Conservation (phyloP, 2,888 invertebrate genomes). For the Xiphydria camelus region DNA sequence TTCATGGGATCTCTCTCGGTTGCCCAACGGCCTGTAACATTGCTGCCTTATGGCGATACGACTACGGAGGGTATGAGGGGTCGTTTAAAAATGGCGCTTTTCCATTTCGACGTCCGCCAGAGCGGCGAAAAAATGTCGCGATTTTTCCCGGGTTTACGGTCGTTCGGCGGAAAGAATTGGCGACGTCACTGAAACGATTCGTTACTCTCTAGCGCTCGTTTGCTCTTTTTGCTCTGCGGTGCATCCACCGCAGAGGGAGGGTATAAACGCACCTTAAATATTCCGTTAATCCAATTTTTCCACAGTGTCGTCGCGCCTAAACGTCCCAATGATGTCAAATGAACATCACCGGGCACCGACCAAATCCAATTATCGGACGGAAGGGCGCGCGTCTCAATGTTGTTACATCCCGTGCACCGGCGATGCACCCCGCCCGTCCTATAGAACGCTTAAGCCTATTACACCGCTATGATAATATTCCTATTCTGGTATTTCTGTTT, state of each 20-base stretch:
- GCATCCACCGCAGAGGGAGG: no score
- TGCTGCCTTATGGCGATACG: constrained; percentile 44
- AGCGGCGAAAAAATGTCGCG: no score
- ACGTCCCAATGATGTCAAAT: constrained; percentile 53
- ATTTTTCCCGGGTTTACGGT: constrained; percentile 7
- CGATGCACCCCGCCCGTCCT: constrained; percentile 23
- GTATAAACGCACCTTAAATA: constrained; percentile 37
- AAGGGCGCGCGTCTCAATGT: constrained; percentile 27
- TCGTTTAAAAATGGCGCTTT: no score
- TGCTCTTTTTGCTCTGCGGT: no score
- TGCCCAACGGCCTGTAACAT: constrained; percentile 54
- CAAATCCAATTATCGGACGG: constrained; percentile 49
- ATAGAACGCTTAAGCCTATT: constrained; percentile 47
- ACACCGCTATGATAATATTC: constrained; percentile 50
- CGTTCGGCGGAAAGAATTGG: constrained; percentile 10
- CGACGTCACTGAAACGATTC: no score
- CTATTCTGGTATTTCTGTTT: constrained; percentile 36
- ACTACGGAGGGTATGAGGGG: neutral
- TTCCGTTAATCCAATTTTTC: constrained; percentile 42
- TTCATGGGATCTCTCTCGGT: constrained; percentile 46
- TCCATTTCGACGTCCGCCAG: no score
- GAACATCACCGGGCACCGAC: constrained; percentile 49
- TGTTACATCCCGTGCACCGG: constrained; percentile 19
- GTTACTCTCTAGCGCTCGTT: no score
- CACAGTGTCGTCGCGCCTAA: constrained; percentile 28